Conservation (phyloP, 2,888 invertebrate genomes). For the Synergus umbraculus region DNA sequence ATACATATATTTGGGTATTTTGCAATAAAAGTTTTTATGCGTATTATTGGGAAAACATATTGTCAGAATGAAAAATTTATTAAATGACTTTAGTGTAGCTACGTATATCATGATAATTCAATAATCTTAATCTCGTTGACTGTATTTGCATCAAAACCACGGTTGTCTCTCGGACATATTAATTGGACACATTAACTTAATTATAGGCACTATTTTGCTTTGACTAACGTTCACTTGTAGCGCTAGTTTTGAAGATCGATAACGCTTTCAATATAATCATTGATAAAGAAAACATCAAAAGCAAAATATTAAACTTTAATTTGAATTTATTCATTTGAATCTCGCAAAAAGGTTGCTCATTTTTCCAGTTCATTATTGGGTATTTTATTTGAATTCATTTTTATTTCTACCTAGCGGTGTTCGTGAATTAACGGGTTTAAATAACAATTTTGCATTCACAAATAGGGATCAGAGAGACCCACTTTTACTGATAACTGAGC, state of each 20-base stretch:
- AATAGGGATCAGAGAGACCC: neutral
- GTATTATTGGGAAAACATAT: neutral
- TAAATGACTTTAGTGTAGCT: too few relatives aligned
- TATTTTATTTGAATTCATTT: neutral
- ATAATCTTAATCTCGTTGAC: constrained; percentile 3
- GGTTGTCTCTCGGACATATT: constrained; percentile 54
- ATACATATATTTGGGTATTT: too few relatives aligned
- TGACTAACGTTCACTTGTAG: constrained; percentile 50
- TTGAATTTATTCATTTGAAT: too few relatives aligned
- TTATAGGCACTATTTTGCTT: constrained; percentile 52
- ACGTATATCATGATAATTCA: too few relatives aligned
- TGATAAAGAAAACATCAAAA: too few relatives aligned
- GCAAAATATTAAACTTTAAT: too few relatives aligned
- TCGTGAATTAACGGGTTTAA: neutral
- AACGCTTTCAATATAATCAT: too few relatives aligned
- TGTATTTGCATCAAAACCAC: neutral
- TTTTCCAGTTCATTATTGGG: neutral
- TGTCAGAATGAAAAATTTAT: too few relatives aligned
- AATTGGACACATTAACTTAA: constrained; percentile 62
- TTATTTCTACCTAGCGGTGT: neutral
- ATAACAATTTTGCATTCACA: neutral
- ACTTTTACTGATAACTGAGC: neutral
- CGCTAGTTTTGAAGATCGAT: neutral
- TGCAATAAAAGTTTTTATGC: neutral
- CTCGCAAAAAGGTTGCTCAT: too few relatives aligned